Evolutionary conservation across 1,140 invertebrate genomes (phyloP).

Genomic region (Ceratoteleas bidentatus): DNA sequence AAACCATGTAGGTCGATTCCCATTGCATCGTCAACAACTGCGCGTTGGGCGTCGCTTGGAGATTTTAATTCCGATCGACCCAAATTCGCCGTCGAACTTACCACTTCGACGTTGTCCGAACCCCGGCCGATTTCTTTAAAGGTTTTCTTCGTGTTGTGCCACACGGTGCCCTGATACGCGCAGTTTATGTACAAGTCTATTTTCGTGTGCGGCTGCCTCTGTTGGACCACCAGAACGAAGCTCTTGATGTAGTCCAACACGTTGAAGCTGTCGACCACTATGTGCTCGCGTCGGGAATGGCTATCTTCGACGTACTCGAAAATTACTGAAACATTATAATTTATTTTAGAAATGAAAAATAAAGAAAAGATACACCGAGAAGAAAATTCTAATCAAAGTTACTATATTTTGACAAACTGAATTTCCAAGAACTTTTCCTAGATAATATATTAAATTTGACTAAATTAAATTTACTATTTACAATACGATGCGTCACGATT

Average conservation of each 20-base stretch:
- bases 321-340: constrained; percentile 79
- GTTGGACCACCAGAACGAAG: constrained; percentile 82
- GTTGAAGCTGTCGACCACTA: constrained; percentile 81
- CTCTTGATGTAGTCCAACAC: constrained; percentile 80
- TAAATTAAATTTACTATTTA: too few relatives aligned
- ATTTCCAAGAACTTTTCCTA: too few relatives aligned
- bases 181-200: constrained; percentile 84
- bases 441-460: too few relatives aligned
- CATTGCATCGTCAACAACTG: too few relatives aligned
- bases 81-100: constrained; percentile 47
- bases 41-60: too few relatives aligned
- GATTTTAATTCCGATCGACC: too few relatives aligned
- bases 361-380: too few relatives aligned
- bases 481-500: too few relatives aligned
- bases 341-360: not conserved
- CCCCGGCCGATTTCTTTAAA: constrained; percentile 79
- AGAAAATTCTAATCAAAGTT: too few relatives aligned
- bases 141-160: constrained; percentile 75
- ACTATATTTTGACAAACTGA: too few relatives aligned
- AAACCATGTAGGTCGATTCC: too few relatives aligned
- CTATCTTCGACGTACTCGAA: constrained; percentile 83
- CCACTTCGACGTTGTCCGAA: constrained; percentile 68
- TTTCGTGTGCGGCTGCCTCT: constrained; percentile 80
- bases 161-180: constrained; percentile 81
- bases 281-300: constrained; percentile 78